Conservation (phyloP, 2,113 vertebrate species). For the Carassius gibelio region DNA sequence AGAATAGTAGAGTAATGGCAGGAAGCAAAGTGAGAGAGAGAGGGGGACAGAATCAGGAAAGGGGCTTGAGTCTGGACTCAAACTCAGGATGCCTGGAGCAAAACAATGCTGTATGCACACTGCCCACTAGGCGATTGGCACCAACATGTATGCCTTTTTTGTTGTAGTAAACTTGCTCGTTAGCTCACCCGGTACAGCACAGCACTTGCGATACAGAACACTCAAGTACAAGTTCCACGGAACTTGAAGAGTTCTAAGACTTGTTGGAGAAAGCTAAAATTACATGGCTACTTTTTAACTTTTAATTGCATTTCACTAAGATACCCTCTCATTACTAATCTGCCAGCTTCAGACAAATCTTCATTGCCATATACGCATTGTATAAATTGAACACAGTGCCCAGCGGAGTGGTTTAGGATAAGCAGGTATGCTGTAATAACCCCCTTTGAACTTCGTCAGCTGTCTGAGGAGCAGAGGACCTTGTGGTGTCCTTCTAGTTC, state of each 20-base stretch:
- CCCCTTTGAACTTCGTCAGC: slow-evolving; percentile 11
- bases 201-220: background rate
- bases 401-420: slow-evolving; percentile 12
- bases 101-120: no score
- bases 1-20: no score
- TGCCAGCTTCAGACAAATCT: background rate
- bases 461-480: slow-evolving; percentile 25
- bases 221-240: background rate
- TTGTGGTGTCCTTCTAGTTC: slow-evolving; percentile 45
- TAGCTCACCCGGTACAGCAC: background rate
- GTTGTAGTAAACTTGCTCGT: background rate
- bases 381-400: background rate
- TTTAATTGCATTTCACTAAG: background rate
- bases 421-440: background rate
- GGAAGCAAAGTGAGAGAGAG: no score
- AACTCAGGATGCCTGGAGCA: no score
- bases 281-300: background rate
- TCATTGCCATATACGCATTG: background rate
- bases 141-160: no score
- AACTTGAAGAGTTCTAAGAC: background rate
- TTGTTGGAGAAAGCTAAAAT: background rate
- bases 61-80: no score
- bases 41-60: no score
- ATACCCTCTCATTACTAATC: background rate
- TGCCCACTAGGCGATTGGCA: no score